These are phyloP conservation scores for Heliconius charithonia DNA, from an alignment of 2,888 invertebrate genomes.

Conservation along the genomic window DNA sequence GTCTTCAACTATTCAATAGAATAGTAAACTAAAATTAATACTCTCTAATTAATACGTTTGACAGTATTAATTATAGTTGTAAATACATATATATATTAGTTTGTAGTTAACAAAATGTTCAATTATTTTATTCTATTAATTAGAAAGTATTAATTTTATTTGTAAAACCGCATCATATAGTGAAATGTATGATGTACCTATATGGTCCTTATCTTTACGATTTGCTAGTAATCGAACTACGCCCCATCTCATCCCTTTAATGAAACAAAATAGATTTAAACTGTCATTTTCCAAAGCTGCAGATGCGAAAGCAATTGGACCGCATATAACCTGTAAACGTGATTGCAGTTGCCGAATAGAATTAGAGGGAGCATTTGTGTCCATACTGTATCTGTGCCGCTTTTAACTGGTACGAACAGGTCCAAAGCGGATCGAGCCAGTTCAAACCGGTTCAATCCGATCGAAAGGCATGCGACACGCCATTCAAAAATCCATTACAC, in stretches of 20 bases:
- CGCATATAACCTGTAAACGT: slow-evolving; percentile 33
- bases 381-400: slow-evolving; percentile 16
- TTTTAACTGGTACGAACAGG: slow-evolving; percentile 43
- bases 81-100: too few relatives aligned
- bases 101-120: too few relatives aligned
- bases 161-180: too few relatives aligned
- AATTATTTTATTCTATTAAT: too few relatives aligned
- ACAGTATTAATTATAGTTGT: too few relatives aligned
- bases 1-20: too few relatives aligned
- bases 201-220: neutral
- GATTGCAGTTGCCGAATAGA: slow-evolving; percentile 47
- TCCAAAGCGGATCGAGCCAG: slow-evolving; percentile 50
- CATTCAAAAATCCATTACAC: slow-evolving; percentile 78
- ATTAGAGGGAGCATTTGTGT: slow-evolving; percentile 62
- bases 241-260: slow-evolving; percentile 10
- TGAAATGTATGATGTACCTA: too few relatives aligned
- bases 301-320: slow-evolving; percentile 33
- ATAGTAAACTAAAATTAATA: too few relatives aligned
- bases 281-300: slow-evolving; percentile 18
- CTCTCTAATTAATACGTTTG: too few relatives aligned
- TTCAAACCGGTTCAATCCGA: slow-evolving; percentile 56
- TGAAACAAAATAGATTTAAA: slow-evolving; percentile 25
- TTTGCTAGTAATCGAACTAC: slow-evolving; percentile 25
- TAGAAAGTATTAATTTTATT: too few relatives aligned
- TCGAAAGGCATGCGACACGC: slow-evolving; percentile 64